These are phyloP conservation scores for Elephantulus edwardii DNA, from an alignment of 2,113 vertebrate genomes.

Conservation along the genomic window DNA sequence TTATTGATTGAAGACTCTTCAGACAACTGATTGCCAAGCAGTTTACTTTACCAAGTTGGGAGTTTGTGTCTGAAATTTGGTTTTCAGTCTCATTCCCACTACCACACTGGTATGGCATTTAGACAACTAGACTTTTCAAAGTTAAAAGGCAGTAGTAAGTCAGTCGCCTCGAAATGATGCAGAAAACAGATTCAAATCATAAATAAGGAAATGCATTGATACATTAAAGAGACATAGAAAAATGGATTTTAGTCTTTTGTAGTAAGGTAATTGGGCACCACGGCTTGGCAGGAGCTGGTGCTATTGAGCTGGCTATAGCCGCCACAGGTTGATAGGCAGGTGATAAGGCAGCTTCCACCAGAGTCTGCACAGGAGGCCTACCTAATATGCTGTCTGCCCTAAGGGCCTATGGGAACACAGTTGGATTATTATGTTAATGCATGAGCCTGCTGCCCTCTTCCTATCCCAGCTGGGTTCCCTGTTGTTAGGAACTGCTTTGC, in stretches of 20 bases:
- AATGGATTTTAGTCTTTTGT: conserved; percentile 74
- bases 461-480: conserved; percentile 98
- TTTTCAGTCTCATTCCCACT: conserved; percentile 44
- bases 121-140: conserved; percentile 57
- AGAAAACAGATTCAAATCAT: not conserved
- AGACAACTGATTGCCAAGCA: not conserved
- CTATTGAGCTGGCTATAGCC: conserved; percentile 79
- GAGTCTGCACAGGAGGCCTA: conserved; percentile 90
- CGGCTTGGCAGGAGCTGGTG: conserved; percentile 80
- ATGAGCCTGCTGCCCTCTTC: conserved; percentile 97
- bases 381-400: conserved; percentile 99
- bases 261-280: conserved; percentile 80
- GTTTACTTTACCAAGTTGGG: not conserved
- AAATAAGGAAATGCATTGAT: conserved; percentile 67
- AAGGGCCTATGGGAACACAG: conserved; percentile 94
- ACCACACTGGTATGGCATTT: conserved; percentile 10
- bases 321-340: conserved; percentile 96
- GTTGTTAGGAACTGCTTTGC: conserved; percentile 98
- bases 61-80: conserved; percentile 40
- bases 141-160: conserved; percentile 69
- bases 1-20: not conserved
- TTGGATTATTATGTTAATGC: conserved; percentile 99
- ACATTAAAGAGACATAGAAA: conserved; percentile 66
- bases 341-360: conserved; percentile 86
- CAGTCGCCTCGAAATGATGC: not conserved